Evolutionary conservation across 2,888 invertebrate genomes (phyloP), one percentile per base, ranked within the genome.

Genomic region (Synanthedon myopaeformis): DNA sequence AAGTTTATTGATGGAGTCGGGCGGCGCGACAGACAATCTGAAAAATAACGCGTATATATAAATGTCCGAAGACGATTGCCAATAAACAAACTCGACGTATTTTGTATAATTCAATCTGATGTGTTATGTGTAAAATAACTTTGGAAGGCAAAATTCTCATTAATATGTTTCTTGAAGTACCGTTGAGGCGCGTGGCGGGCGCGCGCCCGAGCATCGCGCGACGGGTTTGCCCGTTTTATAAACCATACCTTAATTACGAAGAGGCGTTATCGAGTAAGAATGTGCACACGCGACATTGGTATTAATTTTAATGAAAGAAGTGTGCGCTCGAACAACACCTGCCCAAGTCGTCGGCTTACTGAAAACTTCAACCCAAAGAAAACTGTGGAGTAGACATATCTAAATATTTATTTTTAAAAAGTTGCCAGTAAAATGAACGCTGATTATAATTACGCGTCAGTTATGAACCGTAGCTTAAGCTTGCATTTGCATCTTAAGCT

Each of bases 281-380:
- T 87, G 85, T 82, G 83, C 82, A 84, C 85, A 84, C 86, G 86
- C 86, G 86, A 87, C 86, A 86, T 83, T 79, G 84, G 85, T 86
- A 87, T 87, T 86, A 87, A 86, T 87, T 85, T 85, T 85, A 87
- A 86, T 86, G 86, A 83, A 85, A 83, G 85, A 85, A 86, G 86
- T 86, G 86, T 81, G 85, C 85, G 82, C 69, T 69, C 67, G 72
- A 59, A 58, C 67, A 69, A 73, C 86, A 87, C 86, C 86, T 87
- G 86, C 86, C 75, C 67, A 64, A 72, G 71, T 74, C 71, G 74
- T 69, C 77, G 76, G 68, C 76, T 72, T 64, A 74, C 81, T 82
- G 82, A 82, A 82, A 80, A 80, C 77, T 76, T 74, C 66, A 61
- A 56, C 59, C 58, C 61, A 62, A 55, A 49, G 59, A 54, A 61